phyloP scores from a whole-genome alignment of 2,113 vertebrate species.

The Pyrgilauda ruficollis region DNA sequence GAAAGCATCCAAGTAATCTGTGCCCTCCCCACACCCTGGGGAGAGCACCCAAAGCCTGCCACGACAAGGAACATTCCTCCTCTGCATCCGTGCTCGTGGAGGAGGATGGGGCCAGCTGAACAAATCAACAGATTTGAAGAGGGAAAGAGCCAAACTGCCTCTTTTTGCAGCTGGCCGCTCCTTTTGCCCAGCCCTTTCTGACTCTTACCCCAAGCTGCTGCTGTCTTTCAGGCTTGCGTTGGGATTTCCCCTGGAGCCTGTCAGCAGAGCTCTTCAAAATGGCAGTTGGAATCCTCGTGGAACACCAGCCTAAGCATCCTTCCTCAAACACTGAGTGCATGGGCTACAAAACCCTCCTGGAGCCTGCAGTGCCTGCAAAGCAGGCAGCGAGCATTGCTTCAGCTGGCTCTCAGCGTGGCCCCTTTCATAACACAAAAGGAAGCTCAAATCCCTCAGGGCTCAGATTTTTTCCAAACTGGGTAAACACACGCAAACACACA shows the following conservation, averaged over 20 bases:
- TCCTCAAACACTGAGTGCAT: not conserved
- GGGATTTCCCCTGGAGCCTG: not conserved
- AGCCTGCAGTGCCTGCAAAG: not conserved
- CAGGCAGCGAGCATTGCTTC: not conserved
- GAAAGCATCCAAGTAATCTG: constrained; percentile 4
- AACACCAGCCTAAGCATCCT: not conserved
- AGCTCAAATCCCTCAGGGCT: constrained; percentile 4
- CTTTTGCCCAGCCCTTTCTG: not conserved
- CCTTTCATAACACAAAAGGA: not conserved
- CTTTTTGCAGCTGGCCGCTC: not conserved
- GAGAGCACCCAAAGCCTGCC: not conserved
- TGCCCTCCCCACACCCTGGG: not conserved
- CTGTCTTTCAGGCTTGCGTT: not conserved
- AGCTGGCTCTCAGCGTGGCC: not conserved
- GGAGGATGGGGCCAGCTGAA: not conserved
- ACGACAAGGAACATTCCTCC: not conserved
- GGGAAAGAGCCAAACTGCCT: not conserved
- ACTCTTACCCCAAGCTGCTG: not conserved
- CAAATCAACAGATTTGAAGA: not conserved
- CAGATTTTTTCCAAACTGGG: constrained; percentile 16
- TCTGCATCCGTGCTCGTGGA: not conserved
- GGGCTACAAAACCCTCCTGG: not conserved
- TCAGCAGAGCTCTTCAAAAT: not conserved
- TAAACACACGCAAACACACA: not conserved
- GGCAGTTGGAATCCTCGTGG: not conserved